Conservation (phyloP, 2,888 invertebrate species). For the Acronicta leporina region DNA sequence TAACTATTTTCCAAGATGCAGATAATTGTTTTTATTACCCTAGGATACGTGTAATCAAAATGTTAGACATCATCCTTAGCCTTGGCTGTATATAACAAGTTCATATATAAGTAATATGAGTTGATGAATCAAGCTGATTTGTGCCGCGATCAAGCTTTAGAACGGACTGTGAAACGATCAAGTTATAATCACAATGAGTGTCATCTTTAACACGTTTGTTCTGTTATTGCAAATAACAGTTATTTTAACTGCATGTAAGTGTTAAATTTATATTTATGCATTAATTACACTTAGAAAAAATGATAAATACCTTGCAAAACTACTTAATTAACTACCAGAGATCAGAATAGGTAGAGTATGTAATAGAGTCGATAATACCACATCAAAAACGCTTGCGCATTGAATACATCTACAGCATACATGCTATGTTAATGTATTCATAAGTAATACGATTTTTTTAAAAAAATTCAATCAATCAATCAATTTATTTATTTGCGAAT, state of each 20-base stretch:
- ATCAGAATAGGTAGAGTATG: too few relatives aligned
- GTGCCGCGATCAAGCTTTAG: constrained; percentile 61
- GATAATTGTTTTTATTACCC: not conserved
- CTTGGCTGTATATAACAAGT: constrained; percentile 57
- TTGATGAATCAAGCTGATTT: constrained; percentile 41
- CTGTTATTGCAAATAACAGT: constrained; percentile 58
- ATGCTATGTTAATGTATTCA: too few relatives aligned
- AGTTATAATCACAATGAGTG: constrained; percentile 59
- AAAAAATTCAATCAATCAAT: too few relatives aligned
- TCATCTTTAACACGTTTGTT: constrained; percentile 51
- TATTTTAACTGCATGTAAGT: constrained; percentile 67
- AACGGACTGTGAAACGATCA: constrained; percentile 44
- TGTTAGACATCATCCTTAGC: constrained; percentile 37
- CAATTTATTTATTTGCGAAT: too few relatives aligned
- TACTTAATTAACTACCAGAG: too few relatives aligned
- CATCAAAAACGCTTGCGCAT: too few relatives aligned
- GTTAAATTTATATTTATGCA: constrained; percentile 9
- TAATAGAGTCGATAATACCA: too few relatives aligned
- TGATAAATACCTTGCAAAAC: too few relatives aligned
- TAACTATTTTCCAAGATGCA: not conserved
- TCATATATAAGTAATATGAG: constrained; percentile 61
- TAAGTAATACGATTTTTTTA: too few relatives aligned
- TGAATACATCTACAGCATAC: too few relatives aligned
- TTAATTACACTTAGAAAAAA: too few relatives aligned
- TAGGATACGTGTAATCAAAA: not conserved